Base-by-base conservation (phyloP, 2,113 vertebrate genomes). In the Semnopithecus entellus region DNA sequence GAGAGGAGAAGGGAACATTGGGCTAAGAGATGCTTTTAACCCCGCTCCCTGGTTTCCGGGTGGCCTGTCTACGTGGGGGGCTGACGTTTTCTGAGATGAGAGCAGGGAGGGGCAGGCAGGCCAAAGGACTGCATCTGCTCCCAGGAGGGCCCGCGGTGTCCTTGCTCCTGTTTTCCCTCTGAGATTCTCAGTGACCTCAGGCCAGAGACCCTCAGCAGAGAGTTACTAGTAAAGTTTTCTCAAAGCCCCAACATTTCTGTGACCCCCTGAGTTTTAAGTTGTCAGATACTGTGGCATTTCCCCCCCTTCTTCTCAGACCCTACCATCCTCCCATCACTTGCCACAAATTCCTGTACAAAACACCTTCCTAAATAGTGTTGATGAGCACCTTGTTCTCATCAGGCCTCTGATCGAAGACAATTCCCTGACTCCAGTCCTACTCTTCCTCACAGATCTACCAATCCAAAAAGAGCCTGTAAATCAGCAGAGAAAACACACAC, bases 371-470 rank as follows among this genome's bases (percentile, higher is more conserved):
- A 98, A 96, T 52, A 93, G 92, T 83, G 81, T 95, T 97, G 88
- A 97, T 98, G 93, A 98, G 87, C 66, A 73, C 52, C 93, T 82
- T 75, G 61, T 78, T 97, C 94, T 97, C 96, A 96, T 96, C 95
- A 97, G 88, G 84, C 87, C 83, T 94, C 95, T 95, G 93, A 93
- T 96, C 90, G 79, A 81, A 93, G 90, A 83, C 83, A 88, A 95
- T 84, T 88, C 80, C 76, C 61, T 78, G 50, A 68, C 66, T 88
- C 86, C 52, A 70, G 66, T 43, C 43, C 76, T 86, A 73, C 11
- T 87, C 70, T 64, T 93, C 84, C 59, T 93, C 48, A 45, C 27
- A 52, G 38, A 10, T 87, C 59, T 38, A 30, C 78, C 45, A 84
- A 94, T 82, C 57, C 92, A 93, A 88, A 89, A 79, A 94, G 59